Base-by-base conservation (phyloP, 2,888 invertebrate genomes). In the Pandemis heparana region DNA sequence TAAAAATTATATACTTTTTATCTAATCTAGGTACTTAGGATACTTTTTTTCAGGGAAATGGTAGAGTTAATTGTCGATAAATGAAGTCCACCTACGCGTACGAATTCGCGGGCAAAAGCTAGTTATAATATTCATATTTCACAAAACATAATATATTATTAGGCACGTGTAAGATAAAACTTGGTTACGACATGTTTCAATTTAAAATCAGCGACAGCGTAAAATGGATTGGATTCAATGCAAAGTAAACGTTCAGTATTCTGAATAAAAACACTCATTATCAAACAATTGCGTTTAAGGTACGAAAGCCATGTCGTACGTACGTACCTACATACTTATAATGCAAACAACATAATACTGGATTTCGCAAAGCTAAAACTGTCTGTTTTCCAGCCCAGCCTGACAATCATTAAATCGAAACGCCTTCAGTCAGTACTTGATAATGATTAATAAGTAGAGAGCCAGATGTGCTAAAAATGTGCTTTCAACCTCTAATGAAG, bases 391-490 rank as follows among this genome's bases (percentile, higher is more conserved):
- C 14, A 56, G 23, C 18, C 23, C 60, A 38, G 38, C 32, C 38
- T n/a, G 60, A 32, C 14, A 43, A 43, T 23, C 12, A 62, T 63
- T 46, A 14, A 18, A 7, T n/a, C 63, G n/a, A 63, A 46, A 63
- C 62, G 14, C 7, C 7, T 18, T 6, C 16, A 62, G 41, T 43
- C 43, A 62, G 41, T 59, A 48, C 61, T 51, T 43, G 18, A 56
- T 23, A 32, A 53, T 43, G 39, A 71, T 48, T 23, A 71, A 48
- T 71, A 51, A 65, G 46, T 16, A 41, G 48, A 51, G 53, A 62
- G 53, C 67, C 67, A 62, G 62, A 63, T 72, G 67, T 62, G 56
- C 62, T 62, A 56, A 67, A 32, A 66, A 72, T 61, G 71, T 66
- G 61, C 61, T 71, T 46, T 73, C 69, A 48, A 73, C 59, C 63